phyloP scores from a whole-genome alignment of 2,888 invertebrate genomes.

The Octonoba sinensis region DNA sequence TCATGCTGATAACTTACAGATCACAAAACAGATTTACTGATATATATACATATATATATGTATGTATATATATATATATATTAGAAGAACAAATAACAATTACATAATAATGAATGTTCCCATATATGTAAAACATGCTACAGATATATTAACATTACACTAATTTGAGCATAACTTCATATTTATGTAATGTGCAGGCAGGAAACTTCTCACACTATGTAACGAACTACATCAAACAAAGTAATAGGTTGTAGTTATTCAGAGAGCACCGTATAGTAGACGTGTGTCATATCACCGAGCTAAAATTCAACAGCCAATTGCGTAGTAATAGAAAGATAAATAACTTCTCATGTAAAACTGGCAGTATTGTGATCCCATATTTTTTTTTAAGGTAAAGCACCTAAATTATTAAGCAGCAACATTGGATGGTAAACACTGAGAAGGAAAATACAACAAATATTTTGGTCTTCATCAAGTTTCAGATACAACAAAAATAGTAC shows the following conservation, averaged over 20 bases:
- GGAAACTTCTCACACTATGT: conserved; percentile 43
- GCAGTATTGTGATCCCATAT: conserved; percentile 56
- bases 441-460: conserved; percentile 17
- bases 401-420: conserved; percentile 45
- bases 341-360: conserved; percentile 50
- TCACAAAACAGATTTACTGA: conserved; percentile 52
- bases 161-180: conserved; percentile 64
- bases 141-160: conserved; percentile 55
- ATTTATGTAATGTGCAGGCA: conserved; percentile 57
- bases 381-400: conserved; percentile 46
- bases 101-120: conserved; percentile 49
- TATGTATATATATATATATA: not conserved
- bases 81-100: conserved; percentile 57
- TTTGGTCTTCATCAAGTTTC: conserved; percentile 45
- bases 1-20: conserved; percentile 54
- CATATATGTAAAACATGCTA: conserved; percentile 39
- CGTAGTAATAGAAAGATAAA: conserved; percentile 41
- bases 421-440: conserved; percentile 41
- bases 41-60: conserved; percentile 16
- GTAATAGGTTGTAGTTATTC: conserved; percentile 53
- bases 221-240: conserved; percentile 49
- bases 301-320: conserved; percentile 57
- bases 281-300: conserved; percentile 33
- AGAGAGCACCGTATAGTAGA: conserved; percentile 60
- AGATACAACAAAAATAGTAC: conserved; percentile 19